Evolutionary conservation across 2,113 vertebrate species (phyloP), one percentile per base, ranked within the genome.

Genomic region (Hippopotamus amphibius): DNA sequence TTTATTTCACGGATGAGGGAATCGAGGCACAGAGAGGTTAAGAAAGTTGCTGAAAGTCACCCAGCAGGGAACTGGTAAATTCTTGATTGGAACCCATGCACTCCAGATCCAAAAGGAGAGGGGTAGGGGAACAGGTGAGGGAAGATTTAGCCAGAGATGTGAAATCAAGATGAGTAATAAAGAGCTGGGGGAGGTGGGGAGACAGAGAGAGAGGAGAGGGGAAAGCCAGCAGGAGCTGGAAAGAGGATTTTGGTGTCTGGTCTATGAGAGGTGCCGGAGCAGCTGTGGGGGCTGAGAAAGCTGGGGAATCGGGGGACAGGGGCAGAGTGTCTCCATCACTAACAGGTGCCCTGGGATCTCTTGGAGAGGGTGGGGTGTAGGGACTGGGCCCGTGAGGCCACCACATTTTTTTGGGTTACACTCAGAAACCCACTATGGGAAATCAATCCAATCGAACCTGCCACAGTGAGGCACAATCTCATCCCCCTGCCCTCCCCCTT

Each of bases 271-370:
- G 37, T 7, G 0, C 0, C 22, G 21, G 16, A 88, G 68, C n/a
- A 63, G 76, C 33, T 1, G 0, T 11, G 16, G 33, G 21, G 21
- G 11, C 50, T 9, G 63, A 88, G 55, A 77, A 28, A 33, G 43
- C 0, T 1, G 7, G 16, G n/a, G 79, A 14, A 43, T 41, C 10
- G 4, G 46, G 14, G 4, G 21, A 12, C 14, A 4, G 26, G 66
- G 22, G 2, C 19, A 14, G 33, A 33, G 55, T 1, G 0, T 15
- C 13, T 6, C 43, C 21, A 0, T 19, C 12, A 3, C 79, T 16
- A 6, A 4, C 13, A 46, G 74, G n/a, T 2, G 24, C 26, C 13
- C 69, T 21, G n/a, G 28, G 3, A 24, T 28, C 59, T 46, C 59
- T 74, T 1, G 4, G 48, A 13, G n/a, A 17, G 33, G 46, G 63